Base-by-base conservation (phyloP, 2,797 vertebrate species). In the Hypotaenidia okinawae region DNA sequence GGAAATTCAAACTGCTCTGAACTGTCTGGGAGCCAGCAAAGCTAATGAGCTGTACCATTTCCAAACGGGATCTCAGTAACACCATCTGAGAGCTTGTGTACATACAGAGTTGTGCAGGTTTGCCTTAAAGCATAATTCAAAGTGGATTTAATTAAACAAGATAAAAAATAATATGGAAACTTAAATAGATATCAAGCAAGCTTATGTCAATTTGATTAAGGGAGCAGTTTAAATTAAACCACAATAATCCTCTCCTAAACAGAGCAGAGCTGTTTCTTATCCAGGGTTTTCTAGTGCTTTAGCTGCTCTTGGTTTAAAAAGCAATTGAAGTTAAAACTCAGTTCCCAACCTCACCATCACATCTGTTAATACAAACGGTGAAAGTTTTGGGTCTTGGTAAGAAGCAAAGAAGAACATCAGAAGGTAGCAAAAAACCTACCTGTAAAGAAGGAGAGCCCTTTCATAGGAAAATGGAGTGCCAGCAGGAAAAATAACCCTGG, bases 31-130 rank as follows among this genome's bases (percentile, higher is more conserved):
- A 94, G 95, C 92, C 96, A 96, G 79, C 67, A 96, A 95, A 95
- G 68, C 90, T 95, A 97, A 96, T 95, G 94, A 96, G 94, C 92
- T 94, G 96, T 96, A 94, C 93, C 51, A 30, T 90, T 96, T 96
- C 96, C 94, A 96, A 96, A 93, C 47, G 88, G 61, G 81, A 90
- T 87, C 90, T 78, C 75, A 88, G 94, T 84, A 95, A 89, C 93
- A 58, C 90, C 86, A 80, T 95, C 93, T 85, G 90, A 96, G 94
- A 74, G 78, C 86, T 75, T 96, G 88, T 94, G 62, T 94, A 80
- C 75, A 62, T 84, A 84, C 74, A 72, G 72, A 91, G 61, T 66
- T 80, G 61, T 10, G 72, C 86, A 95, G 79, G 86, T 95, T 89
- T 90, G 58, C 84, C 90, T 95, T 47, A 85, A 90, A 95, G 91